These are phyloP conservation scores for Myiozetetes cayanensis DNA, from an alignment of 2,113 vertebrate genomes.

Conservation along the genomic window DNA sequence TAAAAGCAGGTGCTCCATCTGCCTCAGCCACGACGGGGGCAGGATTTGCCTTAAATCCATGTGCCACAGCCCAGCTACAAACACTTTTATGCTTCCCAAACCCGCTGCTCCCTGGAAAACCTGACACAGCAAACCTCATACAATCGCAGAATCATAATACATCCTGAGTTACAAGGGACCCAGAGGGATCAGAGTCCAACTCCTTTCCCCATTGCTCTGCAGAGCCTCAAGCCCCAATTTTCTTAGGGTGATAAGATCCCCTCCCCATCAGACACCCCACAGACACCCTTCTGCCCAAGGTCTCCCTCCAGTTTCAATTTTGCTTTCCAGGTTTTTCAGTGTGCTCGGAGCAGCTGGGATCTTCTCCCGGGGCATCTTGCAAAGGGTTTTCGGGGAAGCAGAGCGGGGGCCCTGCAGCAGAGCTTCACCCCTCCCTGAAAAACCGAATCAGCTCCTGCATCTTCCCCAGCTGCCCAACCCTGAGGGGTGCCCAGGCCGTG, in stretches of 20 bases:
- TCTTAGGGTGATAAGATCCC: background rate
- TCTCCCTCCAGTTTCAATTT: background rate
- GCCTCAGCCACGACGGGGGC: background rate
- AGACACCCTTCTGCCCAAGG: background rate
- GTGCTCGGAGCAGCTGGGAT: rapidly evolving
- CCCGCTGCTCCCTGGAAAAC: background rate
- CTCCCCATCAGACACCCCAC: background rate
- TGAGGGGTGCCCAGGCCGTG: rapidly evolving
- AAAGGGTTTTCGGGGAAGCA: background rate
- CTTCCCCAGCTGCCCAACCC: rapidly evolving
- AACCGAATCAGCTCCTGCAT: background rate
- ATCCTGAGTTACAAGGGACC: background rate
- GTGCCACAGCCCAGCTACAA: background rate
- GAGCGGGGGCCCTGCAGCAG: background rate
- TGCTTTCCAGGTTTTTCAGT: background rate
- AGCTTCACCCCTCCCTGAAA: background rate
- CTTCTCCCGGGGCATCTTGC: background rate
- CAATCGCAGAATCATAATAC: background rate
- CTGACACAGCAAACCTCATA: rapidly evolving
- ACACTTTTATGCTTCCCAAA: background rate
- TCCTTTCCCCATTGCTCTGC: background rate
- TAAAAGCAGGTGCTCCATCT: background rate
- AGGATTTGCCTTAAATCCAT: background rate
- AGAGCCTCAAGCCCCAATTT: background rate
- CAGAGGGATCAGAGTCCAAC: background rate